phyloP scores from a whole-genome alignment of 2,113 vertebrate genomes.

The Cyprinodon variegatus region DNA sequence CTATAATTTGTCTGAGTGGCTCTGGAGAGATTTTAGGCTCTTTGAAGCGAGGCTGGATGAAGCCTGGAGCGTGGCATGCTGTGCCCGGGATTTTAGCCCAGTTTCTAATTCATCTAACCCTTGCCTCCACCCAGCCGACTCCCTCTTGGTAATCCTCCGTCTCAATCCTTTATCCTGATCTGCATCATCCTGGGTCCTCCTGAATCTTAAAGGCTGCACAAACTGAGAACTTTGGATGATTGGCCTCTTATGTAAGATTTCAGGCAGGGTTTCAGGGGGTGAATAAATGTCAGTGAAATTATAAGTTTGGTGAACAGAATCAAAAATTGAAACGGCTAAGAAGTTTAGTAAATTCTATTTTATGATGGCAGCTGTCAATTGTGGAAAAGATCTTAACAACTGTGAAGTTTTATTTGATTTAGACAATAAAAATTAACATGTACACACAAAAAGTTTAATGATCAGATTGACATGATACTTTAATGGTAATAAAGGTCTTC shows the following conservation, averaged over 20 bases:
- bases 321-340: not conserved
- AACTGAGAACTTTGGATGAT: slow-evolving; percentile 28
- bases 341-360: not conserved
- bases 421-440: not conserved
- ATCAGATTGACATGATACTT: not conserved
- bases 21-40: slow-evolving; percentile 70
- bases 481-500: not conserved
- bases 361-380: not conserved
- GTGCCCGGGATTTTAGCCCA: slow-evolving; percentile 64
- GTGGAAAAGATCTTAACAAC: not conserved
- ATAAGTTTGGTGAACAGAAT: not conserved
- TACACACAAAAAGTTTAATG: not conserved
- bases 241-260: slow-evolving; percentile 15
- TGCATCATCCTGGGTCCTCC: slow-evolving; percentile 35
- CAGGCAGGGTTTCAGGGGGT: not conserved
- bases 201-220: slow-evolving; percentile 53
- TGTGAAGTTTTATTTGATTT: not conserved
- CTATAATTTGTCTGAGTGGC: slow-evolving; percentile 78
- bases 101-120: slow-evolving; percentile 47
- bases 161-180: slow-evolving; percentile 46
- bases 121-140: slow-evolving; percentile 16
- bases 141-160: slow-evolving; percentile 45
- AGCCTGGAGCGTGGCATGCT: slow-evolving; percentile 71
- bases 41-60: slow-evolving; percentile 70
- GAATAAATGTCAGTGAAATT: not conserved